Evolutionary conservation across 2,797 vertebrate genomes (phyloP), one percentile per base, ranked within the genome.

Genomic region (Melanogrammus aeglefinus): DNA sequence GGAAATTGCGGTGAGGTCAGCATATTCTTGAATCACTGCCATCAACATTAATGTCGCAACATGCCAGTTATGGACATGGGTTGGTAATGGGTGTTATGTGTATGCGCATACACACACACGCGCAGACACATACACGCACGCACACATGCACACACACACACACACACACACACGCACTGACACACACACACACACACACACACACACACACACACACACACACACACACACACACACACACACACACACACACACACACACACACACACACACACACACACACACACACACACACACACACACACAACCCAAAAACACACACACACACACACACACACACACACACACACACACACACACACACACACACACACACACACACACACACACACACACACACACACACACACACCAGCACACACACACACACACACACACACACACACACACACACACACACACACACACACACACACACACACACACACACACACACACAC

Each of bases 1-100:
- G 70, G 27, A 81, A 81, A 82, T 85, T 75, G 78, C 41, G 14
- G 71, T 18, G 81, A 79, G 51, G 85, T 93, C 87, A 88, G 91
- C 89, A 88, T 70, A 87, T 57, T 90, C 90, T 80, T 79, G 80
- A 92, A 91, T 90, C 86, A 87, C 89, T 77, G 76, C 82, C 84
- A 88, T 91, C 88, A 88, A 88, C 84, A 86, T 89, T 89, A 92
- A 91, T 87, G 84, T 88, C 84, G 89, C 87, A 91, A 91, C 87
- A 88, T 87, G 88, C 82, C 84, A 80, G 70, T 84, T 89, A 87
- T 85, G 84, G 79, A 80, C 86, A 88, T 84, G 77, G 78, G 41
- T 74, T 69, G 74, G 81, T 88, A 88, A 57, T 57, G 18, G 51
- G 51, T 21, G 51, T 18, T 39, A 39, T 39, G 38, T 39, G 38